These are phyloP conservation scores for Furcula furcula DNA, from an alignment of 2,888 invertebrate genomes.

Conservation along the genomic window DNA sequence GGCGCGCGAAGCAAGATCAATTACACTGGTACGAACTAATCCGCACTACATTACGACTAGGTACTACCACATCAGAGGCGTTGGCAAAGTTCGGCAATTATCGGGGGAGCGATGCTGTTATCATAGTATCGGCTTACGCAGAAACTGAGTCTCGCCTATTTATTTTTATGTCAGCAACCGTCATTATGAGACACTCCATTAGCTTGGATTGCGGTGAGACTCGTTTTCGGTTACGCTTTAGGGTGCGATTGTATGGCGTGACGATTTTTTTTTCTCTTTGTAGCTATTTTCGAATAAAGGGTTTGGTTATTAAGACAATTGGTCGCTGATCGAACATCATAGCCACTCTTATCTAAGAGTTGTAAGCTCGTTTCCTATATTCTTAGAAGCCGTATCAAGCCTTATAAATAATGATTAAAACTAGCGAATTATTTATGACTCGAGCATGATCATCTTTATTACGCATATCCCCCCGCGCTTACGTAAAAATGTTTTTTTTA, in stretches of 20 bases:
- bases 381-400: too few relatives aligned
- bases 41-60: slow-evolving; percentile 60
- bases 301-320: slow-evolving; percentile 28
- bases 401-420: too few relatives aligned
- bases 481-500: too few relatives aligned
- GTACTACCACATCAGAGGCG: slow-evolving; percentile 44
- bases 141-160: slow-evolving; percentile 81
- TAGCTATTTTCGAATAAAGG: slow-evolving; percentile 45
- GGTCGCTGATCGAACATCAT: too few relatives aligned
- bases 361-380: too few relatives aligned
- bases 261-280: slow-evolving; percentile 46
- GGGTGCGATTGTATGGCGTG: slow-evolving; percentile 69
- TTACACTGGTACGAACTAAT: slow-evolving; percentile 63
- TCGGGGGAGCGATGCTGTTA: slow-evolving; percentile 79
- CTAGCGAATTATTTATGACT: too few relatives aligned
- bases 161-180: slow-evolving; percentile 82
- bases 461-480: too few relatives aligned
- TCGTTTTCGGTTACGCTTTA: slow-evolving; percentile 78
- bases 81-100: slow-evolving; percentile 76
- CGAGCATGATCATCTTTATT: too few relatives aligned
- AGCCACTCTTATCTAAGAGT: too few relatives aligned
- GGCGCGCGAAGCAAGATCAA: slow-evolving; percentile 46
- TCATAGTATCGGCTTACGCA: slow-evolving; percentile 82
- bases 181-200: slow-evolving; percentile 82
- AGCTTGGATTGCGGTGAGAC: slow-evolving; percentile 79